Percentiles rank a stretch among this genome's conserved stretches.
phyloP scores from a whole-genome alignment of 2,113 vertebrate species.

The Xiphophorus maculatus region DNA sequence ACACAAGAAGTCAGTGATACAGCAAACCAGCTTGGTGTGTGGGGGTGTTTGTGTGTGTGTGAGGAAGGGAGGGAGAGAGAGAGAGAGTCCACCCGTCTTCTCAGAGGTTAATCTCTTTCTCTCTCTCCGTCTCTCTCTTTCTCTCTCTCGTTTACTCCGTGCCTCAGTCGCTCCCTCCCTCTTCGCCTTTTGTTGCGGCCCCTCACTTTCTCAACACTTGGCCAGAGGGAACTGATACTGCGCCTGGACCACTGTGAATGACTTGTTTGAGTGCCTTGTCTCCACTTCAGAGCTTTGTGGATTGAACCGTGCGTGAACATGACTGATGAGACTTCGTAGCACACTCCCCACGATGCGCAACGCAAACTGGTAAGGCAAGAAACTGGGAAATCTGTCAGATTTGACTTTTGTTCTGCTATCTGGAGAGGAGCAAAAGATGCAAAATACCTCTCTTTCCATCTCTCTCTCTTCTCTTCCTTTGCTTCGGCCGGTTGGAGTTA shows the following conservation, averaged over 20 bases:
- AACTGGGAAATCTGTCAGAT: constrained; percentile 8
- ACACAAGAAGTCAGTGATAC: constrained; percentile 70
- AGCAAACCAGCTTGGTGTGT: constrained; percentile 47
- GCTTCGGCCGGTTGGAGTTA: constrained; percentile 47
- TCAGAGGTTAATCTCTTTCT: constrained; percentile 47
- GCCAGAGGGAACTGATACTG: constrained; percentile 65
- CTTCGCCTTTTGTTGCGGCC: constrained; percentile 74
- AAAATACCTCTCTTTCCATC: constrained; percentile 8
- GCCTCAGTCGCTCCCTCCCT: constrained; percentile 56
- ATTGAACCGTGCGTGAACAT: constrained; percentile 65
- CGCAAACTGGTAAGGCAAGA: constrained; percentile 69
- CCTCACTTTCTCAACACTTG: constrained; percentile 74
- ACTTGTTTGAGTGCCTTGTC: constrained; percentile 25
- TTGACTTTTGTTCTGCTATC: constrained; percentile 13
- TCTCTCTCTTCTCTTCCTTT: constrained; percentile 27
- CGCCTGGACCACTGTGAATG: constrained; percentile 32
- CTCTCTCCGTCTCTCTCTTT: constrained; percentile 47
- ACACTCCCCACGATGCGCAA: constrained; percentile 58
- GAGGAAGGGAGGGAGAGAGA: constrained; percentile 32
- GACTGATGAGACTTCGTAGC: constrained; percentile 59
- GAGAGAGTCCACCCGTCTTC: constrained; percentile 60
- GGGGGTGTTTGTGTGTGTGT: constrained; percentile 27
- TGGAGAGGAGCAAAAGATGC: constrained; percentile 19
- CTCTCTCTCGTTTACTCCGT: constrained; percentile 43
- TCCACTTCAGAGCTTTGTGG: constrained; percentile 28